Base-by-base conservation (phyloP, 1,140 invertebrate species). In the Pachyrhynchus sulphureomaculatus region DNA sequence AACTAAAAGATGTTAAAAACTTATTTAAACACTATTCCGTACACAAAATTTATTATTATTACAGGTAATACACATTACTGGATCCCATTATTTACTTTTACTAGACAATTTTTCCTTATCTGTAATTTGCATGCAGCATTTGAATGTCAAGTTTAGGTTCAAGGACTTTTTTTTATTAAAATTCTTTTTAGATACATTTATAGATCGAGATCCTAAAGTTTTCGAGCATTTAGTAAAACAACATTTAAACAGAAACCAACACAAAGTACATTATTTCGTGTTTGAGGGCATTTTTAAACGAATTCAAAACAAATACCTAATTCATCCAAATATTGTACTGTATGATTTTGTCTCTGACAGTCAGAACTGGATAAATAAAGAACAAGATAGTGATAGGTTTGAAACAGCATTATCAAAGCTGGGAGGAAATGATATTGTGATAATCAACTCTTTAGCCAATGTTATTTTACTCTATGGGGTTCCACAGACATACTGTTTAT, bases 381-480 rank as follows among this genome's bases (percentile, higher is more conserved):
- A 36, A 33, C 15, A 52, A 42, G 9, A 42, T 9, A 8, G 52
- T 15, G 26, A 47, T 51, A 36, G 26, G 65, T 49, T 41, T 41
- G 41, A 55, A 57, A 17, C 47, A 13, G 9, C 17, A 44, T 17
- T 53, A 21, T 52, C 41, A 17, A 36, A 58, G 32, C 54, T 60
- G 24, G 57, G 32, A 42, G 26, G 44, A n/a, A 64, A 55, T 36
- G 62, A 52, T 32, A 48, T 75, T 13, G 18, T 75, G 9, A 56
- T 76, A 15, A 59, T 76, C 48, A 72, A 76, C 58, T 75, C 75
- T 13, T 49, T 76, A 45, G 57, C 62, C 12, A 72, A 76, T 60
- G 48, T 68, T 44, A 69, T 73, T 39, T 68, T 67, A 36, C 59
- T 58, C 26, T 70, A 67, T 58, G 70, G 69, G 12, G 33, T 68